Conservation (phyloP, 2,113 vertebrate species). For the Phalacrocorax brasilianus region DNA sequence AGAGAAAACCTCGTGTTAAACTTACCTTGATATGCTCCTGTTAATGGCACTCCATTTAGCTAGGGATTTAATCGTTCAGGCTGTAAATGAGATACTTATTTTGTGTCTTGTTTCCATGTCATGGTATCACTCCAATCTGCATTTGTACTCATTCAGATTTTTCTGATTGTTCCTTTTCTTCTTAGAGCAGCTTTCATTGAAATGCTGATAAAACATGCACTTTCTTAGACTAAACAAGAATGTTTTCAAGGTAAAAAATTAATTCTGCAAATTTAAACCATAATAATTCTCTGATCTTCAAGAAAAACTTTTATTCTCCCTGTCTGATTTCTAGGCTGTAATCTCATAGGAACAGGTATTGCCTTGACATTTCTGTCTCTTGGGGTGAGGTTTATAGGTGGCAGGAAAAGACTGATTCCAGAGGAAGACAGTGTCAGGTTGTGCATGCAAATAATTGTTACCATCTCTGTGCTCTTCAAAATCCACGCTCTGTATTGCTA, state of each 20-base stretch:
- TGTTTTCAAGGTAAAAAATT: neutral
- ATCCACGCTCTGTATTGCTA: neutral
- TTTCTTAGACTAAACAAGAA: neutral
- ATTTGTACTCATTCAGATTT: neutral
- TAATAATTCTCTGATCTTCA: neutral
- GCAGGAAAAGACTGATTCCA: neutral
- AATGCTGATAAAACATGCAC: neutral
- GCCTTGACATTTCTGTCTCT: neutral
- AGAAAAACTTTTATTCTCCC: neutral
- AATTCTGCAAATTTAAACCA: neutral
- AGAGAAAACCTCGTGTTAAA: neutral
- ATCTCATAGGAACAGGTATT: neutral
- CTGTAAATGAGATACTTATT: neutral
- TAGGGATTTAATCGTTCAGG: neutral
- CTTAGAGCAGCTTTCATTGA: neutral
- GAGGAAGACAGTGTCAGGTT: neutral
- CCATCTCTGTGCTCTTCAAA: neutral
- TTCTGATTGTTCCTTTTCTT: neutral
- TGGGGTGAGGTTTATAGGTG: neutral
- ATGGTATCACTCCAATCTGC: neutral
- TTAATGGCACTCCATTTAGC: neutral
- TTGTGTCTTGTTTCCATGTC: neutral
- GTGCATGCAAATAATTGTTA: neutral
- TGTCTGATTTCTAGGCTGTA: neutral
- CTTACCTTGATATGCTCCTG: neutral